Percentiles rank a stretch among this genome's conserved stretches.
Evolutionary conservation across 92 coral and sea anemone genomes (phyloP).

Genomic region (Porites rus): DNA sequence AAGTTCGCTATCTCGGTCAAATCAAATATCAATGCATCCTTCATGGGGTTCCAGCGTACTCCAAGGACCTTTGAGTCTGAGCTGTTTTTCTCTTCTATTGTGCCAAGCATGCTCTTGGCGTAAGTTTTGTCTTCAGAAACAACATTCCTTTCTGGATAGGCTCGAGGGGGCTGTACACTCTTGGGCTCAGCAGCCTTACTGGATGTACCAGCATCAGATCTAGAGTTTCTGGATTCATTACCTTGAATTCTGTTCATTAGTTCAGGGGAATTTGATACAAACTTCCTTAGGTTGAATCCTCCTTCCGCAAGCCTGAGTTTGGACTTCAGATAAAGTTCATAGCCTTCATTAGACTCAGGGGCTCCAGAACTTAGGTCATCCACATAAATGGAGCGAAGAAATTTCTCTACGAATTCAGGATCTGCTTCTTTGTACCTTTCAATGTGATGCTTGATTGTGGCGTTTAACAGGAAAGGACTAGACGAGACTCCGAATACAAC

Average conservation of each 20-base stretch:
- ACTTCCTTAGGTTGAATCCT: constrained; percentile 62
- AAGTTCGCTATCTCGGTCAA: not conserved
- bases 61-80: not conserved
- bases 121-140: constrained; percentile 7
- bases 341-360: constrained; percentile 26
- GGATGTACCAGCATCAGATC: not conserved
- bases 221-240: constrained; percentile 25
- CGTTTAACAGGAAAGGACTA: too few species aligned
- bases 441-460: too few species aligned
- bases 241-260: constrained; percentile 24
- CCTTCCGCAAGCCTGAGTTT: constrained; percentile 54
- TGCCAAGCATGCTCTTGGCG: not conserved
- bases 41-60: not conserved
- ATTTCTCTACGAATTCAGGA: constrained; percentile 59
- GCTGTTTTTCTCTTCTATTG: not conserved
- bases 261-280: constrained; percentile 36
- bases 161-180: not conserved
- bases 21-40: not conserved
- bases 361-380: constrained; percentile 63
- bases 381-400: constrained; percentile 65
- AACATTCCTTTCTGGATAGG: not conserved
- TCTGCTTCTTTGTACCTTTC: constrained; percentile 8
- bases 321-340: constrained; percentile 35
- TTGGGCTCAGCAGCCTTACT: not conserved
- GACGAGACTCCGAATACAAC: not conserved